phyloP scores from a whole-genome alignment of 2,888 invertebrate species.

The Omphaloscelis lunosa region DNA sequence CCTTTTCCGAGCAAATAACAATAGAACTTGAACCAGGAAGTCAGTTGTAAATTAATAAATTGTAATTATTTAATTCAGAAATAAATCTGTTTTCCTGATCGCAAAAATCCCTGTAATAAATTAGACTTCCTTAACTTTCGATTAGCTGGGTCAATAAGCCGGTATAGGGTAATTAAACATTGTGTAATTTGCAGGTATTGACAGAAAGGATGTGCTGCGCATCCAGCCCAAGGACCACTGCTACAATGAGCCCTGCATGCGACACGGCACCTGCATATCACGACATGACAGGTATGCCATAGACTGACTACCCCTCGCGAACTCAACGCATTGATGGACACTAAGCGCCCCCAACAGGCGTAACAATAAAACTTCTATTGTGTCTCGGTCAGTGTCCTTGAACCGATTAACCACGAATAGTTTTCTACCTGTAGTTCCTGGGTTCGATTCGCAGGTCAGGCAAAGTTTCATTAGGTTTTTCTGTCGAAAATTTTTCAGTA shows the following conservation, averaged over 20 bases:
- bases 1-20: constrained; percentile 36
- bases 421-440: too few relatives aligned
- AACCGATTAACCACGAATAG: too few relatives aligned
- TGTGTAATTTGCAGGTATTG: constrained; percentile 81
- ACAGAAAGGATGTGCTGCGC: constrained; percentile 89
- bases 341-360: too few relatives aligned
- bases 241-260: constrained; percentile 95
- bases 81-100: constrained; percentile 13
- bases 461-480: too few relatives aligned
- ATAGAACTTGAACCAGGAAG: constrained; percentile 30
- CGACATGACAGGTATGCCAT: constrained; percentile 91
- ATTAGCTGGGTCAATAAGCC: background rate
- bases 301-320: too few relatives aligned
- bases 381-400: too few relatives aligned
- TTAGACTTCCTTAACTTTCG: constrained; percentile 1
- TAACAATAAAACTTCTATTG: too few relatives aligned
- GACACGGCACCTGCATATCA: constrained; percentile 95
- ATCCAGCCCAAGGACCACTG: constrained; percentile 93
- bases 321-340: too few relatives aligned
- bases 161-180: background rate
- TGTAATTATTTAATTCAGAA: constrained; percentile 3
- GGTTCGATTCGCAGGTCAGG: too few relatives aligned
- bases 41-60: constrained; percentile 1
- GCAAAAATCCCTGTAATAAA: constrained; percentile 14
- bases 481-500: too few relatives aligned